A percentile compares a stretch with the other conserved stretches of the same genome.
Conservation (phyloP, 2,113 vertebrate genomes). For the Bufo bufo region DNA sequence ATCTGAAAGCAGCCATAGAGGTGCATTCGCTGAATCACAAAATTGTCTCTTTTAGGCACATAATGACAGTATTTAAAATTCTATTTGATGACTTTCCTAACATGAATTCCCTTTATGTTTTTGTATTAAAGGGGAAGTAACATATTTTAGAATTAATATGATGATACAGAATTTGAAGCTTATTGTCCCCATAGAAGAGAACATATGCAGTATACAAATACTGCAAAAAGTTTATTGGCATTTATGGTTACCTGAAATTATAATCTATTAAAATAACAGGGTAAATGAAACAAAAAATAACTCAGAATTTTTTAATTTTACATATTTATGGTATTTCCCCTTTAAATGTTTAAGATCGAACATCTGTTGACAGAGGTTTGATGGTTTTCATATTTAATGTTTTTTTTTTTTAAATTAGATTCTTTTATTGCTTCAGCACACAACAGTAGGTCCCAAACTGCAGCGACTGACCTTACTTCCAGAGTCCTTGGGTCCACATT, state of each 20-base stretch:
- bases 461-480: conserved; percentile 99
- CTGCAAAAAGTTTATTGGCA: not conserved
- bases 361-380: not conserved
- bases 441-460: conserved; percentile 89
- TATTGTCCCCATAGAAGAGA: not conserved
- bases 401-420: conserved; percentile 42
- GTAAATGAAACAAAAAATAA: not conserved
- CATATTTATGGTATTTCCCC: not conserved
- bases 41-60: not conserved
- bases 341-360: not conserved
- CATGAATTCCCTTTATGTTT: not conserved
- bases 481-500: conserved; percentile 99
- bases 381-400: not conserved
- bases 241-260: not conserved
- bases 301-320: not conserved
- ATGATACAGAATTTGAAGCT: not conserved
- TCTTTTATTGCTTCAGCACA: conserved; percentile 74
- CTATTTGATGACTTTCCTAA: not conserved
- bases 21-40: not conserved
- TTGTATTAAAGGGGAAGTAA: conserved; percentile 2
- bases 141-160: not conserved
- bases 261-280: not conserved
- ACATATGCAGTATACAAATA: not conserved
- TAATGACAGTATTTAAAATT: not conserved
- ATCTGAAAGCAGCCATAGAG: not conserved